phyloP scores from a whole-genome alignment of 2,797 vertebrate genomes.

The Galaxias olidus region DNA sequence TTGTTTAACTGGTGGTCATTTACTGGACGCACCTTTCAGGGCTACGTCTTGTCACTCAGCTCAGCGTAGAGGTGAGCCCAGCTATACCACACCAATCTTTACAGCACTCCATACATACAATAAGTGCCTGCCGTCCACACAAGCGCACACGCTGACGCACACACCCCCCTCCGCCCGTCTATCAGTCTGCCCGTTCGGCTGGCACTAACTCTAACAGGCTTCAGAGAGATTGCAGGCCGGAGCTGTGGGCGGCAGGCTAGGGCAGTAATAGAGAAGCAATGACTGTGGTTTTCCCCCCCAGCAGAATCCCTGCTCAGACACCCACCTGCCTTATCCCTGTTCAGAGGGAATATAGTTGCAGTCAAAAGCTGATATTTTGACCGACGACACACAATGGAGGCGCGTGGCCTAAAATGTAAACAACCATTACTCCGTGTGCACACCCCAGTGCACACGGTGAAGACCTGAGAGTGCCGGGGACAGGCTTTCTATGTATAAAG shows the following conservation, averaged over 20 bases:
- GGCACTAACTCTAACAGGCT: conserved; percentile 84
- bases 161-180: conserved; percentile 61
- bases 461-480: conserved; percentile 29
- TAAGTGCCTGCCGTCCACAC: background rate
- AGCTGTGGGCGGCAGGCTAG: conserved; percentile 70
- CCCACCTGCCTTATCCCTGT: conserved; percentile 70
- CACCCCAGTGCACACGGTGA: conserved; percentile 30
- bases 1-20: conserved; percentile 30
- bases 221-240: conserved; percentile 79
- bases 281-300: conserved; percentile 78
- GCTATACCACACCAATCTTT: background rate
- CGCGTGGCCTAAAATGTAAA: conserved; percentile 65
- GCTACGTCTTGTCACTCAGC: conserved; percentile 35
- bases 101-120: background rate
- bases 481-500: conserved; percentile 51
- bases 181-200: conserved; percentile 78
- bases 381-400: conserved; percentile 71
- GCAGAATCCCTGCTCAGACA: conserved; percentile 70
- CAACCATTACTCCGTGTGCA: conserved; percentile 55
- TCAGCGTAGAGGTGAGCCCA: conserved; percentile 46
- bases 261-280: conserved; percentile 81
- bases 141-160: conserved; percentile 9
- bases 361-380: conserved; percentile 77
- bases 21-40: conserved; percentile 49
- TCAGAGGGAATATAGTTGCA: conserved; percentile 76